Evolutionary conservation across 2,113 vertebrate species (phyloP).

Genomic region (Elgaria multicarinata): DNA sequence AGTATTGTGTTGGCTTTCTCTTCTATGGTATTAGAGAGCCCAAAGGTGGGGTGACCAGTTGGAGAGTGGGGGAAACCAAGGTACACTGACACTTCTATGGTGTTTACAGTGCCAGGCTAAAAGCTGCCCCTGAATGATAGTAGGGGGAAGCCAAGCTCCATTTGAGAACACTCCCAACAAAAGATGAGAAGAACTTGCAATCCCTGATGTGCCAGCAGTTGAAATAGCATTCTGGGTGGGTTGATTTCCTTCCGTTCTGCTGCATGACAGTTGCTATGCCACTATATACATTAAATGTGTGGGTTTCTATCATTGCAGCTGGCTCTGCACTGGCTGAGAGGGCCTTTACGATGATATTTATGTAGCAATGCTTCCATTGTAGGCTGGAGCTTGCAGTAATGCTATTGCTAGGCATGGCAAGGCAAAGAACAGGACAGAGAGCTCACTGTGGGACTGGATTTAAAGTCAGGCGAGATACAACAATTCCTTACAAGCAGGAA

Average conservation of each 20-base stretch:
- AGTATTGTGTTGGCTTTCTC: background rate
- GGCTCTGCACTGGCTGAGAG: background rate
- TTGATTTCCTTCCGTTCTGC: background rate
- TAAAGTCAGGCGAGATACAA: no score
- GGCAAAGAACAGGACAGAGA: no score
- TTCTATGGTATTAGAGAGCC: background rate
- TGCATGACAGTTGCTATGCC: background rate
- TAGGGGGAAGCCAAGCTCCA: background rate
- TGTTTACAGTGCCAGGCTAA: background rate
- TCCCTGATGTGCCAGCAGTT: background rate
- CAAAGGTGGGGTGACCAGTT: background rate
- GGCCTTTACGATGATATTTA: background rate
- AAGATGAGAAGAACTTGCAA: background rate
- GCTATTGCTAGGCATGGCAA: no score
- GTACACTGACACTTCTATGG: background rate
- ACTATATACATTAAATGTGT: background rate
- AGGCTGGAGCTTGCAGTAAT: background rate
- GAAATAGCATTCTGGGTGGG: background rate
- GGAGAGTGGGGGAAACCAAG: background rate
- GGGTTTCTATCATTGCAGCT: background rate
- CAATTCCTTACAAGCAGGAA: no score
- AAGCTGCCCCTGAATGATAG: background rate
- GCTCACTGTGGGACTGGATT: no score
- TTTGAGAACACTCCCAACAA: background rate
- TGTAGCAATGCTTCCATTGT: background rate